phyloP scores from a whole-genome alignment of 2,888 invertebrate species.

The Sturmia bella region DNA sequence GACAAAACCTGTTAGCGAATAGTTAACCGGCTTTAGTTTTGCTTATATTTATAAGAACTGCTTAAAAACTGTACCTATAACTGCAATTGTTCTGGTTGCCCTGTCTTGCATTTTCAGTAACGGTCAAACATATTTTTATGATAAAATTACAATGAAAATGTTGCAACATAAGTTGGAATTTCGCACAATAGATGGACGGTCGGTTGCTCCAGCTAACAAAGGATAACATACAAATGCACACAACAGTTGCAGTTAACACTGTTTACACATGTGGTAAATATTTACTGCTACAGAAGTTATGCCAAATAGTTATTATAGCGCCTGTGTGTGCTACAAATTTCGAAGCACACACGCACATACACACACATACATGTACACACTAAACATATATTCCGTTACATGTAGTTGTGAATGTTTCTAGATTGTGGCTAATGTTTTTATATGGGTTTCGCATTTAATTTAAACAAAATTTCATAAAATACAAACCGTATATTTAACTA shows the following conservation, averaged over 20 bases:
- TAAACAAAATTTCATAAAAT: conserved; percentile 48
- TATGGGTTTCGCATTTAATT: conserved; percentile 37
- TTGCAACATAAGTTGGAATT: neutral
- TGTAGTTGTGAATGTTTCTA: conserved; percentile 4
- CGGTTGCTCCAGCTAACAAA: conserved; percentile 14
- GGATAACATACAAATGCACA: conserved; percentile 6
- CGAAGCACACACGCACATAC: neutral
- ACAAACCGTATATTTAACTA: neutral
- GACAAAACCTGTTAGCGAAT: too few relatives aligned
- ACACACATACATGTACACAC: neutral
- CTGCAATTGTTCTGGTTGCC: neutral
- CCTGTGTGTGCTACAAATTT: neutral
- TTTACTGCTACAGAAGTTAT: conserved; percentile 43
- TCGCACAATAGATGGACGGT: conserved; percentile 6
- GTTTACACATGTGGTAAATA: conserved; percentile 30
- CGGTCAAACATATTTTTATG: neutral
- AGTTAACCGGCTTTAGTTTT: too few relatives aligned
- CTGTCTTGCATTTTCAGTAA: neutral
- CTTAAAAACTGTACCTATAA: too few relatives aligned
- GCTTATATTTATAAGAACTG: too few relatives aligned
- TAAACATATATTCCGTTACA: neutral
- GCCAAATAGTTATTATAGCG: neutral
- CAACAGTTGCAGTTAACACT: conserved; percentile 28
- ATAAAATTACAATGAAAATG: conserved; percentile 16
- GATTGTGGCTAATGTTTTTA: conserved; percentile 47